Evolutionary conservation across 2,797 vertebrate genomes (phyloP).

Genomic region (Emys orbicularis): DNA sequence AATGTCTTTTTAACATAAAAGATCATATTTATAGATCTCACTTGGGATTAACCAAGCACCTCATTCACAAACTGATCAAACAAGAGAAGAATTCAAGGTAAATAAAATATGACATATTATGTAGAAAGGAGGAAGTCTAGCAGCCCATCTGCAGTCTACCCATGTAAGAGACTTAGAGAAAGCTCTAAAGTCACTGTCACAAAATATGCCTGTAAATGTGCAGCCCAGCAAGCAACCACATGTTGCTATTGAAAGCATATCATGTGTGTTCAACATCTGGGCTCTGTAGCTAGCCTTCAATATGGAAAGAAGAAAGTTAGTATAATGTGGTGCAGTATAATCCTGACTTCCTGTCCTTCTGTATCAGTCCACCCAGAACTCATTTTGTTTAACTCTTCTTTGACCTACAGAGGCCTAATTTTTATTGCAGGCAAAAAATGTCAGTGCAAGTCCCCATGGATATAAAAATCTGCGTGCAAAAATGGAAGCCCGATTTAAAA

Average conservation of each 20-base stretch:
- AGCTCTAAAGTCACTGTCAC: not conserved
- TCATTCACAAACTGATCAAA: slow-evolving; percentile 47
- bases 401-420: fast-evolving
- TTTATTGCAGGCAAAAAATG: not conserved
- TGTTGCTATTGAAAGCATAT: slow-evolving; percentile 33
- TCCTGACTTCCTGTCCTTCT: not conserved
- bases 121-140: slow-evolving; percentile 13
- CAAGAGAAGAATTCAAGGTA: slow-evolving; percentile 23
- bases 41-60: slow-evolving; percentile 34
- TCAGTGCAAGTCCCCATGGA: not conserved
- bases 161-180: slow-evolving; percentile 14
- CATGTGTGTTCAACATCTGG: slow-evolving; percentile 46
- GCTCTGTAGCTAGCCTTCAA: slow-evolving; percentile 7
- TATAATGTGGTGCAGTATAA: not conserved
- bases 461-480: not conserved
- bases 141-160: slow-evolving; percentile 46
- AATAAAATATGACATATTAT: slow-evolving; percentile 56
- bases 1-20: not conserved
- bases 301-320: not conserved
- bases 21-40: slow-evolving; percentile 43
- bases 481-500: not conserved
- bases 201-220: slow-evolving; percentile 33
- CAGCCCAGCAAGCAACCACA: slow-evolving; percentile 36
- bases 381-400: not conserved
- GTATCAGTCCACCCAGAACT: not conserved